Conservation (phyloP, 2,113 vertebrate genomes). For the Tursiops truncatus region DNA sequence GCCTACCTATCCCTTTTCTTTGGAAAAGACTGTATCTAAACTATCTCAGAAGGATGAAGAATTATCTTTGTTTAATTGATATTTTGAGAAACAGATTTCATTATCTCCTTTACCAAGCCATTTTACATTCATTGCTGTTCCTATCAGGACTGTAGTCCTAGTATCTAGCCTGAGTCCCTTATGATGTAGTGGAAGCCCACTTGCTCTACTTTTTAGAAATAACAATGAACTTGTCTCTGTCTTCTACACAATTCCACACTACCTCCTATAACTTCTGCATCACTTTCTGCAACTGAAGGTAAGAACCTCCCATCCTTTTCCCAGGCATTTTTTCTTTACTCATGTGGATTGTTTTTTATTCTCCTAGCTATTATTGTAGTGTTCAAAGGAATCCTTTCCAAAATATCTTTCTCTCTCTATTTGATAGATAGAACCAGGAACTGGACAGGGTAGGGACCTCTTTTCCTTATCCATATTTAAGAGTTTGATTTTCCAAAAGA, state of each 20-base stretch:
- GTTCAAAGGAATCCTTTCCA: background rate
- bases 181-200: background rate
- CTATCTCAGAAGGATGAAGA: slow-evolving; percentile 17
- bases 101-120: background rate
- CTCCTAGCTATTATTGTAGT: background rate
- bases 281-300: background rate
- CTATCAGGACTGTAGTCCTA: background rate
- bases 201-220: background rate
- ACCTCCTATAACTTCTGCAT: background rate
- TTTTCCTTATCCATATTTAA: slow-evolving; percentile 41
- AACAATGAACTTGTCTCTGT: background rate
- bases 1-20: background rate
- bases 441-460: background rate
- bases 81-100: background rate
- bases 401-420: background rate
- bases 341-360: background rate
- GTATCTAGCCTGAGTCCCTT: background rate
- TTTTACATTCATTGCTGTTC: background rate
- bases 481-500: slow-evolving; percentile 30
- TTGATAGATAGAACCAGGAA: background rate
- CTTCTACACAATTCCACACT: background rate
- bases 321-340: background rate
- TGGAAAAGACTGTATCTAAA: background rate
- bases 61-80: background rate
- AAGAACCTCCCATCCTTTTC: background rate